Evolutionary conservation across 2,888 invertebrate genomes (phyloP), one percentile per base, ranked within the genome.

Genomic region (Creontiades dilutus): DNA sequence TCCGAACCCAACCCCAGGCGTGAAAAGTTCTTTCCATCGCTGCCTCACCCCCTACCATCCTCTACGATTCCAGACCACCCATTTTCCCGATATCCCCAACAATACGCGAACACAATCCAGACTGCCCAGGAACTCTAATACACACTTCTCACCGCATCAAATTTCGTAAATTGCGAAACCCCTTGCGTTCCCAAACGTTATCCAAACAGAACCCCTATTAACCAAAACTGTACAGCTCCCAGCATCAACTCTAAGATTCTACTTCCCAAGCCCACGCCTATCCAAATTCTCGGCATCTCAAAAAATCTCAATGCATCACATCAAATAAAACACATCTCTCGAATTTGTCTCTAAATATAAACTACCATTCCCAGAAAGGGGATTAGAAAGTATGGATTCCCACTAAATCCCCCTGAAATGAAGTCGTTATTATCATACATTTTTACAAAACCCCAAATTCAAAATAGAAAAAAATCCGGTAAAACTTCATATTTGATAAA

Each of bases 201-300:
- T 37, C 37, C 11, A 16, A 2, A 52, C 52, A 14, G 52, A 52
- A 14, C 11, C 16, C 11, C 52, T 13, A 7, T 52, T 52, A 16
- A 14, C 5, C n/a, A n/a, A 19, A 75, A 75, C n/a, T 3, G 7
- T 2, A 3, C 28, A 75, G 37, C 7, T 37, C 37, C 37, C 75
- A 75, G 28, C 75, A 75, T 75, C 75, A 75, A 75, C 16, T 68
- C n/a, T 68, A 9, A 16, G 68, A 68, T 75, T 75, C 75, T 52
- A 7, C 52, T 52, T 11, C 16, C 52, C 16, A 12, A 2, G 52
- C 16, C 52, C 52, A 52, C 52, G 52, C 52, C 52, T 52, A 37
- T 52, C 11, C 14, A 52, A 52, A 3, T 52, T 52, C 11, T 16
- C 11, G 7, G 52, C 52, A 5, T 13, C 11, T 16, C 52, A 37